Percentiles rank a stretch among this genome's conserved stretches.
These are phyloP conservation scores for Amazona guildingii DNA, from an alignment of 2,113 vertebrate species.

Conservation along the genomic window DNA sequence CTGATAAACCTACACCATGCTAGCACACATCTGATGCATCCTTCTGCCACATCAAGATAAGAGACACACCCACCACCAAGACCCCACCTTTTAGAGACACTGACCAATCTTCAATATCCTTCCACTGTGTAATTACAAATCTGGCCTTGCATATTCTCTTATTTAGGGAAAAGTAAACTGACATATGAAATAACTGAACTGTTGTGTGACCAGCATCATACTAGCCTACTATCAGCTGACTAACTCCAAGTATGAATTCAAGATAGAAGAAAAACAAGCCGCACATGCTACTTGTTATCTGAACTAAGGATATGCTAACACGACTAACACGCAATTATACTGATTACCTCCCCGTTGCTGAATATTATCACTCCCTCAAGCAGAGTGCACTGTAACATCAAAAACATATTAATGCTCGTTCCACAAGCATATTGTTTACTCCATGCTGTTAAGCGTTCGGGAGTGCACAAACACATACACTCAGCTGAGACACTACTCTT, in stretches of 20 bases:
- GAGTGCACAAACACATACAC: background rate
- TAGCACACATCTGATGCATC: background rate
- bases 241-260: background rate
- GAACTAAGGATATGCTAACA: background rate
- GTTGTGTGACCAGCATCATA: background rate
- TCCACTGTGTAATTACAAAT: background rate
- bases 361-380: background rate
- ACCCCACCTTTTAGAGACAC: background rate
- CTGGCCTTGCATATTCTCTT: background rate
- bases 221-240: background rate
- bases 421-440: background rate
- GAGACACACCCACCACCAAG: background rate
- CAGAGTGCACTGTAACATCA: background rate
- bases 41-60: conserved; percentile 2
- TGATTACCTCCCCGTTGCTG: background rate
- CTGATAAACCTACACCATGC: background rate
- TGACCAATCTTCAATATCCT: background rate
- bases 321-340: background rate
- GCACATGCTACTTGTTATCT: background rate
- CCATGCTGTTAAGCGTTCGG: background rate
- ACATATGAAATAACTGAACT: background rate
- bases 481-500: background rate
- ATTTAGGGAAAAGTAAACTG: background rate
- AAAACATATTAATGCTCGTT: background rate
- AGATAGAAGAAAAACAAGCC: background rate